Conservation (phyloP, 2,888 invertebrate species). For the Dioctria rufipes region DNA sequence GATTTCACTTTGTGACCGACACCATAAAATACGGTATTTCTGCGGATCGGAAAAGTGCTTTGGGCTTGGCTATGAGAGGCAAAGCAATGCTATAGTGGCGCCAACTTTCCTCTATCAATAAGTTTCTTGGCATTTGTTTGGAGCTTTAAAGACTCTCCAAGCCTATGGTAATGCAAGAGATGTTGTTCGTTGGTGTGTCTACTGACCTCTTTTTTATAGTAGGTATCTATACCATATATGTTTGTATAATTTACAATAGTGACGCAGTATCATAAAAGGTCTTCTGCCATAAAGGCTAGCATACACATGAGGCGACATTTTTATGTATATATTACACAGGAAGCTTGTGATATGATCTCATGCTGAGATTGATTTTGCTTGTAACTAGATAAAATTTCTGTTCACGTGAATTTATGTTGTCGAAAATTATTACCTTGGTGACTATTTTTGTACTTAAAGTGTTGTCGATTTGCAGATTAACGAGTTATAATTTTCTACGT, state of each 20-base stretch:
- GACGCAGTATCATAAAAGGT: constrained; percentile 10
- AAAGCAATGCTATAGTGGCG: background rate
- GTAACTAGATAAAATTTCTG: background rate
- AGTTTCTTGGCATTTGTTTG: constrained; percentile 33
- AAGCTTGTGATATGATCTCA: constrained; percentile 12
- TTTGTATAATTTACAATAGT: background rate
- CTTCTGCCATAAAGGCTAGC: background rate
- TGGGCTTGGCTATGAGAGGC: background rate
- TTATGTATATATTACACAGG: background rate
- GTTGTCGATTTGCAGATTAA: no score
- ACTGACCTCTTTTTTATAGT: background rate
- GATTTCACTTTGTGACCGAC: background rate
- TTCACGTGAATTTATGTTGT: background rate
- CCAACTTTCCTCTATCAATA: constrained; percentile 40
- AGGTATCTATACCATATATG: background rate
- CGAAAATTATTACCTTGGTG: no score
- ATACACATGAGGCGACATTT: background rate
- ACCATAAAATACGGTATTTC: background rate
- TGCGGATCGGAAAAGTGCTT: background rate
- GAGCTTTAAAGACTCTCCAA: background rate
- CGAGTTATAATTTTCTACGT: no score
- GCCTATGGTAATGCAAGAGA: constrained; percentile 7
- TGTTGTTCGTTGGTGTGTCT: constrained; percentile 4
- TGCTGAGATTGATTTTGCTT: constrained; percentile 15
- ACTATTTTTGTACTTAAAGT: no score